These are phyloP conservation scores for Drosophila villosipedis DNA, from an alignment of 2,888 invertebrate species.

Conservation along the genomic window DNA sequence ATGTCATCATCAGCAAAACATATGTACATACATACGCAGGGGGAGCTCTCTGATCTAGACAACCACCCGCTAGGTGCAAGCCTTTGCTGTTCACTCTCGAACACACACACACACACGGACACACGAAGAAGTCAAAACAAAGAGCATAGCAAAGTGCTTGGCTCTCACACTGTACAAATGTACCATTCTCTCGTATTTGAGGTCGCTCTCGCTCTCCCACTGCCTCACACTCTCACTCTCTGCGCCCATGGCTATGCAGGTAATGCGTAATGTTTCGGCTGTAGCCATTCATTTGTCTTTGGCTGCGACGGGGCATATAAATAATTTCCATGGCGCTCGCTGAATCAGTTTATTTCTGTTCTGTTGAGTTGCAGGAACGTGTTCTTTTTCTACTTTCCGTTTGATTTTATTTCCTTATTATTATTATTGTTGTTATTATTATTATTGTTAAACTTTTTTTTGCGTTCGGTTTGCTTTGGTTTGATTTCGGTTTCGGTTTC, in stretches of 20 bases:
- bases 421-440: constrained; percentile 77
- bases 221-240: neutral
- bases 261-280: constrained; percentile 21
- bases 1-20: neutral
- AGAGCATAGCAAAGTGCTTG: constrained; percentile 16
- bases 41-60: constrained; percentile 38
- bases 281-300: constrained; percentile 28
- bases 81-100: constrained; percentile 9
- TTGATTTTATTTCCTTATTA: constrained; percentile 84
- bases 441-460: constrained; percentile 68
- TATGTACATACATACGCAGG: neutral
- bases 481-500: constrained; percentile 59
- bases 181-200: constrained; percentile 1
- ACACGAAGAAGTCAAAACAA: constrained; percentile 4
- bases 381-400: constrained; percentile 85
- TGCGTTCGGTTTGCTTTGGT: constrained; percentile 66
- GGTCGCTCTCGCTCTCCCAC: neutral
- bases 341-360: constrained; percentile 85
- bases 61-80: constrained; percentile 40
- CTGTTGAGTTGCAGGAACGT: constrained; percentile 85
- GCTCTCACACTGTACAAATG: constrained; percentile 27
- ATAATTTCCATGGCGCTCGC: constrained; percentile 72
- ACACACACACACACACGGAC: neutral
- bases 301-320: constrained; percentile 66
- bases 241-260: constrained; percentile 13